These are phyloP conservation scores for Phymastichus coffea DNA, from an alignment of 1,140 invertebrate genomes.

Conservation along the genomic window DNA sequence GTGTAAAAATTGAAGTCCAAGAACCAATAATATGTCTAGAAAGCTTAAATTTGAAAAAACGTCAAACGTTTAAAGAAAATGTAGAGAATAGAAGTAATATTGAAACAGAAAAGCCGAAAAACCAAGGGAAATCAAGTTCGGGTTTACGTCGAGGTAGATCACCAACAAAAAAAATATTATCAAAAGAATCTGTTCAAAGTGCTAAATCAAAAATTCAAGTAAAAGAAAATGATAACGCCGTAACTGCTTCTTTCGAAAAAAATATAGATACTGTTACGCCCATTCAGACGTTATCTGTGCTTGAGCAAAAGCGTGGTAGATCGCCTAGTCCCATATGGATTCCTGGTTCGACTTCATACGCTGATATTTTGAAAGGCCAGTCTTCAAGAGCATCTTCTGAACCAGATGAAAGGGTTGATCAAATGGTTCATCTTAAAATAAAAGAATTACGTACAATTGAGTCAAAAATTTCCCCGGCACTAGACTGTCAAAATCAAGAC, in stretches of 20 bases:
- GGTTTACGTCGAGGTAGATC: slow-evolving; percentile 40
- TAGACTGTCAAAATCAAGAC: not conserved
- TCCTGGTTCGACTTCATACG: slow-evolving; percentile 72
- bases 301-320: slow-evolving; percentile 51
- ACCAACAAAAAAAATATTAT: slow-evolving; percentile 35
- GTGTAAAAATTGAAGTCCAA: slow-evolving; percentile 6
- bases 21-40: no score
- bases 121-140: not conserved
- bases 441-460: not conserved
- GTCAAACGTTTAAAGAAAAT: no score
- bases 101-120: not conserved
- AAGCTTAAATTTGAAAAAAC: no score
- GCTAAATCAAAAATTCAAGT: slow-evolving; percentile 16
- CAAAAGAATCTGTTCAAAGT: slow-evolving; percentile 22
- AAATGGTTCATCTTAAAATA: slow-evolving; percentile 35
- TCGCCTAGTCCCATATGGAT: slow-evolving; percentile 73
- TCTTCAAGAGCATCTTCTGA: slow-evolving; percentile 35
- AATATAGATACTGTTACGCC: not conserved
- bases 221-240: slow-evolving; percentile 8
- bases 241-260: not conserved
- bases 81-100: not conserved
- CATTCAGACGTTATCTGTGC: slow-evolving; percentile 23
- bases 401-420: slow-evolving; percentile 25
- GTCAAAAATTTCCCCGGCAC: not conserved
- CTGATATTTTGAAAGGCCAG: slow-evolving; percentile 71